Evolutionary conservation across 2,797 vertebrate genomes (phyloP).

Genomic region (Smutsia temminckii): DNA sequence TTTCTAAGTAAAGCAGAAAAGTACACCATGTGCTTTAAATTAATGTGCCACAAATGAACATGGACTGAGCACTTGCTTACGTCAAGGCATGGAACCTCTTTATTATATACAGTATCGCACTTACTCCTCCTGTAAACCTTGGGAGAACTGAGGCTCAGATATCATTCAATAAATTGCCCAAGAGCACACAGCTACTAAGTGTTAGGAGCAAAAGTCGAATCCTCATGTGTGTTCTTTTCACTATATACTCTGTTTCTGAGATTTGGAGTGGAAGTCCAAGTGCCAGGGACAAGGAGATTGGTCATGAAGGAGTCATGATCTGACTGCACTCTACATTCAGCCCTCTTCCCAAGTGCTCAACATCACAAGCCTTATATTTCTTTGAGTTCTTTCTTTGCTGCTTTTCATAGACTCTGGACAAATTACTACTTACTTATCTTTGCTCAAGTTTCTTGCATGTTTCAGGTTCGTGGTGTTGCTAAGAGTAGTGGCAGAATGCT

Average conservation of each 20-base stretch:
- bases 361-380: too few relatives aligned
- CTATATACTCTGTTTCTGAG: neutral
- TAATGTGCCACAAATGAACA: neutral
- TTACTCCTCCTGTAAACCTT: neutral
- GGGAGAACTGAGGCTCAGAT: neutral
- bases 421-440: neutral
- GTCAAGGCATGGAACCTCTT: neutral
- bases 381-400: neutral
- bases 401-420: neutral
- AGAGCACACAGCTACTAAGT: neutral
- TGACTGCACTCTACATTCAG: too few relatives aligned
- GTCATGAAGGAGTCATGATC: neutral
- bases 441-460: neutral
- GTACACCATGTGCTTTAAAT: neutral
- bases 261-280: neutral
- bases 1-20: neutral
- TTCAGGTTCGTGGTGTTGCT: neutral
- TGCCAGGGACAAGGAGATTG: accelerated
- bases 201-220: neutral
- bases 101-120: neutral
- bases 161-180: neutral
- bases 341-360: neutral
- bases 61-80: neutral
- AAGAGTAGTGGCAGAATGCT: neutral
- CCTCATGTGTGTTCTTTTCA: neutral